Base-by-base conservation (phyloP, 2,797 vertebrate species). In the Clangula hyemalis region DNA sequence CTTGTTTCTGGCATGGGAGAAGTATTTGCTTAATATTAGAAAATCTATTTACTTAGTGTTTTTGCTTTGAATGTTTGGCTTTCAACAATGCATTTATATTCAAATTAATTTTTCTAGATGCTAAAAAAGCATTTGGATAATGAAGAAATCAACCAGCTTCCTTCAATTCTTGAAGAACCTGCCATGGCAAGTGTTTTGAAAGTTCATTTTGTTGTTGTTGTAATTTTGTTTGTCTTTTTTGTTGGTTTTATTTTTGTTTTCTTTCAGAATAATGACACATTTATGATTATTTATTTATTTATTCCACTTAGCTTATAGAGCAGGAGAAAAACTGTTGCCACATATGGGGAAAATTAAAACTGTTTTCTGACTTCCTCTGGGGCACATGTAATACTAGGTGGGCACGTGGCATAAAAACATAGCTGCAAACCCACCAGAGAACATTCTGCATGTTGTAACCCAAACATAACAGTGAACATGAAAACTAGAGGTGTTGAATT, bases 71-170 rank as follows among this genome's bases (percentile, higher is more conserved):
- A 51, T 45, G 13, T 71, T 81, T 65, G 18, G 28, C 70, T 76
- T 92, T 82, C 41, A 79, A 3, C 79, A 62, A 3, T 25, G 60
- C 20, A 5, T 66, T 89, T 80, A 8, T 90, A 14, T 74, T 70
- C 13, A 83, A 8, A 60, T 41, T 39, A 6, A 14, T 45, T 85
- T 64, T 90, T 84, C 41, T 85, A 98, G 98, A 98, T 98, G 43
- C 49, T 98, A 84, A 96, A 97, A 89, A 93, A 98, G 76, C 57
- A 91, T 81, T 74, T 98, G 92, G 81, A 66, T 34, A 96, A 97
- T 60, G 97, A 96, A 36, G 79, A 90, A 86, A 24, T 91, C 83
- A 98, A 98, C 77, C 95, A 96, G 8, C 97, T 98, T 41, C 98
- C 98, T 62, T 21, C 73, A 72, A 76, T 97, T 76, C 97, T 98